Evolutionary conservation across 2,888 invertebrate species (phyloP).

Genomic region (Coleophora deauratella): DNA sequence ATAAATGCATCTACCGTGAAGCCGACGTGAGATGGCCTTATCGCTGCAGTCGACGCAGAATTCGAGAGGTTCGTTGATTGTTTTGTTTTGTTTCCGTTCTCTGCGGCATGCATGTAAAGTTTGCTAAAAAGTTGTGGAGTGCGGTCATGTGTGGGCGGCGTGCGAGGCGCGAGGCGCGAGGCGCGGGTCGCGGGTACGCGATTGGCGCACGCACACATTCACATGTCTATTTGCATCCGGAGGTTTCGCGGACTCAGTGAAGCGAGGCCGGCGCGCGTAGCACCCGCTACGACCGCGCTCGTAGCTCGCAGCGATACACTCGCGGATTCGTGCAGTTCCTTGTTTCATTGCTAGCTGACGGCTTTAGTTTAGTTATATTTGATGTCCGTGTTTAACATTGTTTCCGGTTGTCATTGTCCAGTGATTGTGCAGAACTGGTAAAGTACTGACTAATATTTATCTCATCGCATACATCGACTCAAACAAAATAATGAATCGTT

Average conservation of each 20-base stretch:
- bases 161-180: slow-evolving; percentile 60
- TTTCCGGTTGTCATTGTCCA: neutral
- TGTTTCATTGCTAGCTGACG: slow-evolving; percentile 1
- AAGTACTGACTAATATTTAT: no score
- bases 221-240: slow-evolving; percentile 70
- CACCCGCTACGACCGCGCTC: slow-evolving; percentile 39
- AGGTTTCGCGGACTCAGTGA: slow-evolving; percentile 68
- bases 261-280: slow-evolving; percentile 61
- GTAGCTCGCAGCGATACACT: slow-evolving; percentile 25
- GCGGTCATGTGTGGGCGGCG: slow-evolving; percentile 52
- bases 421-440: no score
- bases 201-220: slow-evolving; percentile 38
- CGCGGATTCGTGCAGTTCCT: slow-evolving; percentile 16
- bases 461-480: no score
- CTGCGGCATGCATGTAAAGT: neutral
- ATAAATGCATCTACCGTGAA: slow-evolving; percentile 62
- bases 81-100: slow-evolving; percentile 20
- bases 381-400: neutral
- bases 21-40: slow-evolving; percentile 73
- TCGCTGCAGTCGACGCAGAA: slow-evolving; percentile 75
- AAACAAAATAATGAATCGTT: no score
- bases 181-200: no score
- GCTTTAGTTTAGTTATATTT: neutral
- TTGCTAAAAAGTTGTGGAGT: neutral
- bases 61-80: slow-evolving; percentile 63